Base-by-base conservation (phyloP, 1,140 invertebrate species). In the Batillaria attramentaria region DNA sequence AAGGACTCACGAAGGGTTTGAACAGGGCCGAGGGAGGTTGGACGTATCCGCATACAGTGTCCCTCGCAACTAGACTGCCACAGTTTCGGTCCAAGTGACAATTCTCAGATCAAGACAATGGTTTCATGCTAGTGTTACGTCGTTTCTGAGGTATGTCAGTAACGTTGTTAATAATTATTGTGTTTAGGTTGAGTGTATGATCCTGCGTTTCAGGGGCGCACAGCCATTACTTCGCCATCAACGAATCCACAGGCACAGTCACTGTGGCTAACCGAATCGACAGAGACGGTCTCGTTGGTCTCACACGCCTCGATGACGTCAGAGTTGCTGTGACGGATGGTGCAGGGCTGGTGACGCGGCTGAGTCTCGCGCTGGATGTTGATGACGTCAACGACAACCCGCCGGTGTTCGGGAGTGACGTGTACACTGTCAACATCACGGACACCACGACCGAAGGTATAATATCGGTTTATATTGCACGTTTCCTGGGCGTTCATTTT, bases 321-420 rank as follows among this genome's bases (percentile, higher is more conserved):
- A 50, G 41, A 46, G 33, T 78, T 5, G 60, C 31, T 41, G 77
- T 78, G n/a, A 72, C 10, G 8, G 77, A 78, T 37, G 16, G 33
- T 13, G 77, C 66, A 24, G 33, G 42, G 24, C 39, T n/a, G 4
- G 33, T 39, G 1, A 24, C 66, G 5, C 24, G 18, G 33, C 20
- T 70, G 18, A 1, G 37, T 13, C 43, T 78, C 66, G 54, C 39
- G 2, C 42, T 78, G 18, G 41, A 39, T 16, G 68, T 78, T 1
- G 46, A 54, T 35, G 77, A 78, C 77, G 41, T 78, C 68, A 78
- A 78, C 68, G 77, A 78, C 46, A 78, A 78, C 46, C 54, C 20
- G 35, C 77, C 77, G 20, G n/a, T 70, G 33, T 78, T 78, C 28
- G n/a, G 16, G 13, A 66, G 43, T 39, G 46, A 66, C 42, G 77